Evolutionary conservation across 2,797 vertebrate genomes (phyloP).

Genomic region (Tamandua tetradactyla): DNA sequence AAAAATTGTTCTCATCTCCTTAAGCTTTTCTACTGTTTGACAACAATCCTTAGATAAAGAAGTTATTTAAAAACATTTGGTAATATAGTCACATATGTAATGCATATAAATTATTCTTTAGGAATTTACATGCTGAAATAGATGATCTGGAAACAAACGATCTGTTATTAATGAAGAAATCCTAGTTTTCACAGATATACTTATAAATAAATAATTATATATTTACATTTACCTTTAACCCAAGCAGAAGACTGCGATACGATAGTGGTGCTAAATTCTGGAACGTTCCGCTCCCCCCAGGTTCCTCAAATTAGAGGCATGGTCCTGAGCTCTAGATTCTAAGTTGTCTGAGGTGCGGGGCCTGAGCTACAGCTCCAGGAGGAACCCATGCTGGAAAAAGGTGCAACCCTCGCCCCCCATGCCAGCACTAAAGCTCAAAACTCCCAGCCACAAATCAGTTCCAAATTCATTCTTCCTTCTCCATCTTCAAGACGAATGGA

Average conservation of each 20-base stretch:
- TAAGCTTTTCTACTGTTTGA: neutral
- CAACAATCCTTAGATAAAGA: neutral
- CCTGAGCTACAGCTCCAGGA: neutral
- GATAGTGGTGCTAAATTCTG: neutral
- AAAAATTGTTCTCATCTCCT: neutral
- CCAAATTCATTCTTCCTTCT: neutral
- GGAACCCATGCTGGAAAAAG: neutral
- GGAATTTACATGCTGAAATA: neutral
- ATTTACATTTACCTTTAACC: neutral
- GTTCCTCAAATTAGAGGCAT: neutral
- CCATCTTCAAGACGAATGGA: neutral
- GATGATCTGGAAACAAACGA: neutral
- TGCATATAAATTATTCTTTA: neutral
- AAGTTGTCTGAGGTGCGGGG: neutral
- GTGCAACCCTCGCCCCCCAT: no score
- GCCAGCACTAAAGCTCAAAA: neutral
- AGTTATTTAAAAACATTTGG: slow-evolving; percentile 12
- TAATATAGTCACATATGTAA: neutral
- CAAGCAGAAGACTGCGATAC: neutral
- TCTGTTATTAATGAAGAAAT: neutral
- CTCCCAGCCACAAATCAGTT: neutral
- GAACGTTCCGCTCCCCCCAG: neutral
- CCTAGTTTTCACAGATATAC: neutral
- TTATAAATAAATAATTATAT: neutral
- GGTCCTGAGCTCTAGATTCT: neutral